phyloP scores from a whole-genome alignment of 1,140 invertebrate genomes.

The Ceratina australensis region DNA sequence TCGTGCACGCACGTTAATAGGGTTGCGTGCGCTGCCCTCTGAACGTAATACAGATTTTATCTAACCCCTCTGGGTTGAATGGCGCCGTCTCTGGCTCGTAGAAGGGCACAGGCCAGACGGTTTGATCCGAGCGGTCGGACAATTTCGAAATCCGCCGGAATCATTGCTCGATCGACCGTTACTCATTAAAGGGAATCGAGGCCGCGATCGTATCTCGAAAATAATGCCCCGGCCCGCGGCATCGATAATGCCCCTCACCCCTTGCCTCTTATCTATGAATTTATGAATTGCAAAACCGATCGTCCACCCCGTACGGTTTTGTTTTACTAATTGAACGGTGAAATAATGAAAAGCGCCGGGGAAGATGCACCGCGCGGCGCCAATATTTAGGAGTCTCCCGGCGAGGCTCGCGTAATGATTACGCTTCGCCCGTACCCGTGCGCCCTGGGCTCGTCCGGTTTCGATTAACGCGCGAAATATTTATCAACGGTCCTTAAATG shows the following conservation, averaged over 20 bases:
- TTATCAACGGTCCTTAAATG: too few relatives aligned
- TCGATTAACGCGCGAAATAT: background rate
- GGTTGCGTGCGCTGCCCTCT: conserved; percentile 57
- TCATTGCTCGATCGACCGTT: conserved; percentile 51
- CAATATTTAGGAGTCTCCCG: background rate
- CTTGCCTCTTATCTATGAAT: background rate
- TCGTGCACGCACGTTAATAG: conserved; percentile 55
- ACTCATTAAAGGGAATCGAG: conserved; percentile 51
- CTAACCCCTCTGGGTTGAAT: conserved; percentile 33
- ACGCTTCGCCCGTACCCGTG: too few relatives aligned
- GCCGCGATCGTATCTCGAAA: conserved; percentile 40
- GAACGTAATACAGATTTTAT: conserved; percentile 63
- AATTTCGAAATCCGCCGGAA: conserved; percentile 49
- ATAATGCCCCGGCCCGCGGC: conserved; percentile 15
- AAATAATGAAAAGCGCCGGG: background rate
- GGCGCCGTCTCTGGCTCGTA: background rate
- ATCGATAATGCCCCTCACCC: conserved; percentile 20
- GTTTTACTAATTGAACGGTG: conserved; percentile 31
- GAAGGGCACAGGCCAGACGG: conserved; percentile 43
- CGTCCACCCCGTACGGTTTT: background rate
- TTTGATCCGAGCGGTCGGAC: conserved; percentile 43
- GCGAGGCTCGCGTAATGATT: background rate
- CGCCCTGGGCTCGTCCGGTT: too few relatives aligned
- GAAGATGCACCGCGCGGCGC: background rate
- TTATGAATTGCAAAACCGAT: conserved; percentile 39